Conservation (phyloP, 2,797 vertebrate genomes). For the Artibeus lituratus region DNA sequence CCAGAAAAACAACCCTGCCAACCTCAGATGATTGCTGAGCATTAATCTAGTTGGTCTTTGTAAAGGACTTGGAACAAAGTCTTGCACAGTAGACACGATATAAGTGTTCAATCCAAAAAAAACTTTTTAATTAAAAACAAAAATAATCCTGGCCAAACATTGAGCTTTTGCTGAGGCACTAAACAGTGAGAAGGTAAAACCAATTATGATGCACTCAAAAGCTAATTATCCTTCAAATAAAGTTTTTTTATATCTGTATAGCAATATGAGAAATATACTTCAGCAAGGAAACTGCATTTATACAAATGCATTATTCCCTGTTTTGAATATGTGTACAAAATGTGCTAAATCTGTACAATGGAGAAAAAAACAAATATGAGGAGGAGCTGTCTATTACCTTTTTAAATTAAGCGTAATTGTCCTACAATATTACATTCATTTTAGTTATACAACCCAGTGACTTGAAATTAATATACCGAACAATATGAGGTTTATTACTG, state of each 20-base stretch:
- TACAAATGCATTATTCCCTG: background rate
- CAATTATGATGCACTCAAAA: background rate
- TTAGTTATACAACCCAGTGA: background rate
- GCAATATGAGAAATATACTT: background rate
- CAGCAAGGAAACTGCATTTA: slow-evolving; percentile 3
- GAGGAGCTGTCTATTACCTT: background rate
- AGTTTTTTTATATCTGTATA: background rate
- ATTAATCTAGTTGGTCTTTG: background rate
- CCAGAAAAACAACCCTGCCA: background rate
- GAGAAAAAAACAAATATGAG: background rate
- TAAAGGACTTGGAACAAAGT: background rate
- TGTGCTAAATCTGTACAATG: background rate
- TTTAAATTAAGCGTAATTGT: background rate
- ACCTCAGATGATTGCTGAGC: background rate
- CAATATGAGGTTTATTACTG: background rate
- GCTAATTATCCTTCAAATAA: slow-evolving; percentile 1
- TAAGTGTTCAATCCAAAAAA: background rate
- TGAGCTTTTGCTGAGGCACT: background rate
- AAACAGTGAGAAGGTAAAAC: background rate
- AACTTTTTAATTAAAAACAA: background rate
- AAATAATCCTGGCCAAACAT: background rate
- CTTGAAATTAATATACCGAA: background rate
- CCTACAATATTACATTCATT: background rate
- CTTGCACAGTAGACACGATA: background rate
- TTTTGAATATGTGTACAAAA: background rate